Evolutionary conservation across 2,113 vertebrate genomes (phyloP), one percentile per base, ranked within the genome.

Genomic region (Myotis yumanensis): DNA sequence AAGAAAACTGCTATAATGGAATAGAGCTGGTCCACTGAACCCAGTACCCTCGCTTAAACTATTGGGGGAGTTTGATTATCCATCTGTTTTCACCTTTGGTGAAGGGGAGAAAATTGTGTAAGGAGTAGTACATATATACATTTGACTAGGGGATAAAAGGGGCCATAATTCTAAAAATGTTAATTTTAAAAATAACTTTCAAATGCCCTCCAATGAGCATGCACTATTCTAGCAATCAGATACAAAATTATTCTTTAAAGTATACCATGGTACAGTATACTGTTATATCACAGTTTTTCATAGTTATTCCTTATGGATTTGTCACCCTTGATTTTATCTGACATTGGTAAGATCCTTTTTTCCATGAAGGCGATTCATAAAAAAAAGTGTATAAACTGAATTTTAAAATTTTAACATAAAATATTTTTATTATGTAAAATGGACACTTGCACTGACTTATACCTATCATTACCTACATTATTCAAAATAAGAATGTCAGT

Each of bases 271-370:
- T 43, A 43, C 6, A 43, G 43, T 73, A 48, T 69, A 75, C 84
- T 23, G 40, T 23, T 52, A 1, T 75, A 51, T 89, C 1, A 62
- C 30, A 91, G 0, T 71, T 91, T 86, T 92, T 86, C 46, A 40
- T 64, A 81, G 77, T 81, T 91, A 62, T 16, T 5, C 9, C 30
- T 80, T 32, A 68, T 28, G 46, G n/a, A 32, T 72, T 75, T 89
- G 72, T 90, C 66, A 75, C n/a, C 18, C n/a, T 79, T 90, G 57
- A 90, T 92, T 92, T 84, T 90, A 88, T 66, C 68, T 80, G 51
- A 28, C 51, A 62, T 23, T 62, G 40, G 11, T 72, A 52, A 77
- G 48, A 54, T 35, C 18, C 17, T 75, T 77, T 71, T 64, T 69
- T 23, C 51, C 68, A 69, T 69, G 20, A 95, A 87, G 57, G 11